Conservation (phyloP, 2,888 invertebrate genomes). For the Mesorhabditis belari region DNA sequence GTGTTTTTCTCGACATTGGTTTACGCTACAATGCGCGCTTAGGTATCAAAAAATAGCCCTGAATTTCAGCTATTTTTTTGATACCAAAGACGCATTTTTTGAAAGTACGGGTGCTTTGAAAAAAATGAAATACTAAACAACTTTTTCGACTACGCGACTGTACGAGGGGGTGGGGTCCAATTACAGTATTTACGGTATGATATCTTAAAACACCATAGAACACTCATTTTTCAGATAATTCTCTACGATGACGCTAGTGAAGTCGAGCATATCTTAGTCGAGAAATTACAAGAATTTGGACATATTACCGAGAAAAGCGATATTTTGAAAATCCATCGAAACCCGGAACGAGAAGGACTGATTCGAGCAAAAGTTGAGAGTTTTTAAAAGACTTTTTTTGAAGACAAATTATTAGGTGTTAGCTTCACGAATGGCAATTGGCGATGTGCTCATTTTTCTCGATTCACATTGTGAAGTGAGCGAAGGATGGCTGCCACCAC, state of each 20-base stretch:
- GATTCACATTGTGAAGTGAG: slow-evolving; percentile 92
- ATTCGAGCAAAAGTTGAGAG: slow-evolving; percentile 73
- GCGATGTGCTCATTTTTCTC: slow-evolving; percentile 85
- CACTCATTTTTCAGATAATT: slow-evolving; percentile 42
- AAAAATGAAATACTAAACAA: too few relatives aligned
- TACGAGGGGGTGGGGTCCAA: too few relatives aligned
- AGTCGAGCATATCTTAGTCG: slow-evolving; percentile 15
- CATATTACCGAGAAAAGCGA: background rate
- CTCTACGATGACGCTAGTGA: slow-evolving; percentile 52
- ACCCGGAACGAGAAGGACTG: slow-evolving; percentile 71
- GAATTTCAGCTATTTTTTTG: too few relatives aligned
- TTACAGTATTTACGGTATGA: too few relatives aligned
- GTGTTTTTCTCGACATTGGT: too few relatives aligned
- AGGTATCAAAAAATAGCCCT: too few relatives aligned
- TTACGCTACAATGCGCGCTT: too few relatives aligned
- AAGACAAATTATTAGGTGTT: slow-evolving; percentile 63
- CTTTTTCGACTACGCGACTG: too few relatives aligned
- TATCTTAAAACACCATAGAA: too few relatives aligned
- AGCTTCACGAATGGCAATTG: slow-evolving; percentile 83
- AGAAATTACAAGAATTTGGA: background rate
- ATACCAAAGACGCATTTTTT: too few relatives aligned
- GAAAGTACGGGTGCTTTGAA: too few relatives aligned
- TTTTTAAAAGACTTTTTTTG: background rate
- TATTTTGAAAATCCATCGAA: slow-evolving; percentile 58
- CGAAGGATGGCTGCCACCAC: slow-evolving; percentile 92